Evolutionary conservation across 2,888 invertebrate genomes (phyloP).

Genomic region (Cheilosia variabilis): DNA sequence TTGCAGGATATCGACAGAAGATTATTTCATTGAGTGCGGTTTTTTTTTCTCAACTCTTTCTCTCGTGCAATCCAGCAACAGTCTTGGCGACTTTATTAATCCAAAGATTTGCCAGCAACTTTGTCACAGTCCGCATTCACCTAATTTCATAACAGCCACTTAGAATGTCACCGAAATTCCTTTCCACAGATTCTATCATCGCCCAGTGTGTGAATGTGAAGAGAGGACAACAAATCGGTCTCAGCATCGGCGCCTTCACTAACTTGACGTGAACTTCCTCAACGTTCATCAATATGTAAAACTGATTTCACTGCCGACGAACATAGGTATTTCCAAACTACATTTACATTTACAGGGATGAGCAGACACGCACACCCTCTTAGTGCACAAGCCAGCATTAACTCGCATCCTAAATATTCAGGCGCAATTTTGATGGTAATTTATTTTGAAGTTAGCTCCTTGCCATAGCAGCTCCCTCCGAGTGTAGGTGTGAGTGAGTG

Average conservation of each 20-base stretch:
- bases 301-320: conserved; percentile 6
- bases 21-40: too few species aligned
- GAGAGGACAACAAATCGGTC: background rate
- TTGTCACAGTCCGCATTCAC: background rate
- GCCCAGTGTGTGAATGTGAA: background rate
- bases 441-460: conserved; percentile 67
- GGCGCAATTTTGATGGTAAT: conserved; percentile 60
- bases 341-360: conserved; percentile 8
- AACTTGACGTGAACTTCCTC: conserved; percentile 32
- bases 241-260: background rate
- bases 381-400: background rate
- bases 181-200: conserved; percentile 18
- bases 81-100: too few species aligned
- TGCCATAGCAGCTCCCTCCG: background rate
- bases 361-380: background rate
- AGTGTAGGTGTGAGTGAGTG: conserved; percentile 9
- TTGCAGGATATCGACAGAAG: too few species aligned
- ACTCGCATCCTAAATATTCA: background rate
- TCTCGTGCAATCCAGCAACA: too few species aligned
- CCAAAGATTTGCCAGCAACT: too few species aligned
- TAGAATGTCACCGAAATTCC: background rate
- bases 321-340: conserved; percentile 18
- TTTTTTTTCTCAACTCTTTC: too few species aligned
- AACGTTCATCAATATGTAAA: conserved; percentile 64
- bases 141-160: background rate